Conservation (phyloP, 2,797 vertebrate species). For the Paramormyrops hopkinsi region DNA sequence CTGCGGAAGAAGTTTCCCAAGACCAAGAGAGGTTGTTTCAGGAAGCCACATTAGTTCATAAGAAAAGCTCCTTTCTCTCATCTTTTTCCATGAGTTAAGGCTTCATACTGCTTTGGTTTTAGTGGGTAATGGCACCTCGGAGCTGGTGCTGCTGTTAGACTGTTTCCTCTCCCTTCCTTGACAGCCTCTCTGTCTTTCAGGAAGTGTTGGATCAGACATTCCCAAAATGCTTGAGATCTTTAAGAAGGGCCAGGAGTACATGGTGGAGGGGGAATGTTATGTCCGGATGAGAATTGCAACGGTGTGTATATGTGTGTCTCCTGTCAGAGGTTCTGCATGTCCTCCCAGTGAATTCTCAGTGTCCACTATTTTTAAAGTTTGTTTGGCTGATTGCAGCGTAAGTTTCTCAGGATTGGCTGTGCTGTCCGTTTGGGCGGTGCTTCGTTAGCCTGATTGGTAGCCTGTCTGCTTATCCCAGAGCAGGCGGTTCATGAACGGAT, state of each 20-base stretch:
- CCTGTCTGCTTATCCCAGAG: neutral
- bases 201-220: constrained; percentile 70
- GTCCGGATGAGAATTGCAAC: constrained; percentile 72
- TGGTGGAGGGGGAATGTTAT: constrained; percentile 60
- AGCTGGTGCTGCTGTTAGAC: neutral
- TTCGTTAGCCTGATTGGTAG: neutral
- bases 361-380: neutral
- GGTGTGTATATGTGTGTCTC: constrained; percentile 57
- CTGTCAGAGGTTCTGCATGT: neutral
- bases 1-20: constrained; percentile 80
- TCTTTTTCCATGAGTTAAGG: neutral
- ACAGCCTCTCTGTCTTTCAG: constrained; percentile 49
- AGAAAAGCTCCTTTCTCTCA: neutral
- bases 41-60: neutral
- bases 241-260: constrained; percentile 69
- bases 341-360: neutral
- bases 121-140: neutral
- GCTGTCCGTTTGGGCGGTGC: neutral
- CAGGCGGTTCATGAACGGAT: neutral
- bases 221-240: constrained; percentile 74
- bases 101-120: neutral
- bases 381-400: neutral
- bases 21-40: constrained; percentile 62
- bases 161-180: neutral
- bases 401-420: neutral